Evolutionary conservation across 1,140 invertebrate genomes (phyloP).

Genomic region (Aphidius gifuensis): DNA sequence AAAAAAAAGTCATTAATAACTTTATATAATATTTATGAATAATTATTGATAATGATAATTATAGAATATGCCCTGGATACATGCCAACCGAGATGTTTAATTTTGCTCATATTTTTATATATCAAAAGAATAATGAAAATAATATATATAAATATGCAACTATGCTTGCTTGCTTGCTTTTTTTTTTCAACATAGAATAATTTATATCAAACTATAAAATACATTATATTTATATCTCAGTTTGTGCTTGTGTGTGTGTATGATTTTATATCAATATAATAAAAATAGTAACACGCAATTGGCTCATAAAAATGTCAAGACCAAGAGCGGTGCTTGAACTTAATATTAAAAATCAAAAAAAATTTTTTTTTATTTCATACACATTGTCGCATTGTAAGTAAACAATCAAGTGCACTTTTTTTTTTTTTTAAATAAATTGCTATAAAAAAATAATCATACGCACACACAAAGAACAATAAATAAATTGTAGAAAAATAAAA

Average conservation of each 20-base stretch:
- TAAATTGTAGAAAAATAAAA: no score
- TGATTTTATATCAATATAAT: neutral
- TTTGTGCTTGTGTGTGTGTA: neutral
- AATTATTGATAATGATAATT: no score
- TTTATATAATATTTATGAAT: no score
- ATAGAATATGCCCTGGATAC: no score
- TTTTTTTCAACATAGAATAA: neutral
- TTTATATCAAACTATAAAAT: conserved; percentile 3
- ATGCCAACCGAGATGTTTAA: no score
- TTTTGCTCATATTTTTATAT: no score
- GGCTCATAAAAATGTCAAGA: conserved; percentile 24
- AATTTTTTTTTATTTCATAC: no score
- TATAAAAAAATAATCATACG: neutral
- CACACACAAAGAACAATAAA: no score
- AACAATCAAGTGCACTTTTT: neutral
- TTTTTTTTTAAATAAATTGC: neutral
- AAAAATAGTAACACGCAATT: conserved; percentile 18
- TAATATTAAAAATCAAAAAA: conserved; percentile 5
- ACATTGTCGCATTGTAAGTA: neutral
- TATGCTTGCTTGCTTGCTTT: neutral
- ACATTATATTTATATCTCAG: neutral
- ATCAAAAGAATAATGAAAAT: no score
- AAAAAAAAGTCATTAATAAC: no score
- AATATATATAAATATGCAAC: no score
- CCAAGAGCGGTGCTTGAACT: conserved; percentile 15